These are phyloP conservation scores for Perodicticus potto DNA, from an alignment of 2,797 vertebrate genomes.

Conservation along the genomic window DNA sequence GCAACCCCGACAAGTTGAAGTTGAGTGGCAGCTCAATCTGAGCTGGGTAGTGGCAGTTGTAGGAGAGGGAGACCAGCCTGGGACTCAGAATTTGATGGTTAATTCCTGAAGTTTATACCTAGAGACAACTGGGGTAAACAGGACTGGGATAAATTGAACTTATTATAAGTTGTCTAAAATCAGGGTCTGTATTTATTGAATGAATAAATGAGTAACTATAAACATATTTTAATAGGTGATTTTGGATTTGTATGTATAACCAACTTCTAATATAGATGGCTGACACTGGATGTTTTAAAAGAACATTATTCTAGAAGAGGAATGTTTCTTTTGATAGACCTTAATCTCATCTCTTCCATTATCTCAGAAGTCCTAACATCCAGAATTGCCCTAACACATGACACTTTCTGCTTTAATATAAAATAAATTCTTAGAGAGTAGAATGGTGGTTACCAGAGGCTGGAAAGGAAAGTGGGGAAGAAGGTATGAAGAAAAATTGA, in stretches of 20 bases:
- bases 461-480: not conserved
- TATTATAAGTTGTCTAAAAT: conserved; percentile 36
- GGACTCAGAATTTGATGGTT: not conserved
- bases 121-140: not conserved
- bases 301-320: conserved; percentile 24
- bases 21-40: not conserved
- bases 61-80: not conserved
- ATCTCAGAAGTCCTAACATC: not conserved
- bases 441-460: not conserved
- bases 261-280: not conserved
- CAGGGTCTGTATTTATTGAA: not conserved
- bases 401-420: conserved; percentile 38
- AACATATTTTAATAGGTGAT: conserved; percentile 9
- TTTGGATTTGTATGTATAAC: not conserved
- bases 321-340: conserved; percentile 13
- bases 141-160: not conserved
- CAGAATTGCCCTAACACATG: not conserved
- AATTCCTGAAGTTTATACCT: conserved; percentile 32
- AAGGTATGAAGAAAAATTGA: not conserved
- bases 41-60: not conserved
- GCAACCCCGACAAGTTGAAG: not conserved
- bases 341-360: not conserved
- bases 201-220: not conserved
- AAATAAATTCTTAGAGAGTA: not conserved
- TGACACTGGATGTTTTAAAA: not conserved